Evolutionary conservation across 1,140 invertebrate species (phyloP), one percentile per base, ranked within the genome.

Genomic region (Hermatobates lingyangjiaoensis): DNA sequence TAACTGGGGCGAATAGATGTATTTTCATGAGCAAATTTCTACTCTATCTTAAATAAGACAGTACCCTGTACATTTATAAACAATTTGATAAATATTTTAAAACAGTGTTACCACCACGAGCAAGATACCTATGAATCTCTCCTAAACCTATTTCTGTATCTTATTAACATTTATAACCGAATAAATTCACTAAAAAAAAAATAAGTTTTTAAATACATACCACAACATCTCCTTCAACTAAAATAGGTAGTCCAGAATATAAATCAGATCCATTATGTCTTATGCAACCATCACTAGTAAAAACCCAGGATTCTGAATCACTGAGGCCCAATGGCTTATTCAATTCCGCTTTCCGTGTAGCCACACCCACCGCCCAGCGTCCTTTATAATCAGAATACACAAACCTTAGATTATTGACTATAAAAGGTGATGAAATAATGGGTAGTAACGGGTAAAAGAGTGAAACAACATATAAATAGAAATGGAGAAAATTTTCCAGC

Each of bases 191-290:
- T 34, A 34, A 34, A 10, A 10, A 34, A 34, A 34, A 34, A 34
- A 7, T 34, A n/a, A n/a, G n/a, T 34, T 34, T 34, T 10, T 34
- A 18, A 12, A 42, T 46, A 58, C 59, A 68, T 69, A 86, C 93
- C 61, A 99, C 77, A 53, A 93, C 79, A 67, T 98, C 94, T 47
- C 94, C 92, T 71, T 98, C 95, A 63, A 87, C 79, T 15, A 83
- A 73, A 45, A 86, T 66, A 59, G 87, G 80, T 12, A 46, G 5
- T 14, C 40, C 45, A 24, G 48, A 54, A 20, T 50, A 47, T 20
- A 52, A 21, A 10, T 45, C 39, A 21, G 50, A 52, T 61, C 86
- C 74, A 55, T 83, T 79, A 64, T 93, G 83, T 55, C 80, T 73
- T 44, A 97, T 75, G 39, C 79, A 75, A 34, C 90, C 88, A 68